Conservation (phyloP, 2,797 vertebrate genomes). For the Hydrophis major region DNA sequence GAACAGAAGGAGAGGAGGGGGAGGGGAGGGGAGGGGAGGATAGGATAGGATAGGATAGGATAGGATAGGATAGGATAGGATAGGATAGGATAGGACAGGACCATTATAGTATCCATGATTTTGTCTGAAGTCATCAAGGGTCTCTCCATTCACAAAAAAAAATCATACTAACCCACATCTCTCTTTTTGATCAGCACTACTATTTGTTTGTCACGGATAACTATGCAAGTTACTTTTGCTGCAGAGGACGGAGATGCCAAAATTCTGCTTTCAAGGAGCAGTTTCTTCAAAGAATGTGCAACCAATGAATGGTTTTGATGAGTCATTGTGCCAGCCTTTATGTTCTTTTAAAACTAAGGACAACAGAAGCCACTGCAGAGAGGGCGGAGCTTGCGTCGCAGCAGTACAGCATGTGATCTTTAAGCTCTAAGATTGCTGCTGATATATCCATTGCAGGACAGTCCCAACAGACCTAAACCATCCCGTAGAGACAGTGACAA, state of each 20-base stretch:
- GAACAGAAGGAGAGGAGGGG: no score
- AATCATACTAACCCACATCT: background rate
- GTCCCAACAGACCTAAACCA: no score
- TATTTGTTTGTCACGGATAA: background rate
- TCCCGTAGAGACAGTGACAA: no score
- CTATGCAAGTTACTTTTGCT: background rate
- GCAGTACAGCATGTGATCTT: no score
- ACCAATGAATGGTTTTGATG: background rate
- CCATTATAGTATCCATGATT: background rate
- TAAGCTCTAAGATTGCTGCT: no score
- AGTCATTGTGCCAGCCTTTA: background rate
- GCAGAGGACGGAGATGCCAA: background rate
- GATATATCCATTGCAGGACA: no score
- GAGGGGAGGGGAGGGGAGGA: no score
- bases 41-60: no score
- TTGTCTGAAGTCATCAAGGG: background rate
- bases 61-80: no score
- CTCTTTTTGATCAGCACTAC: background rate
- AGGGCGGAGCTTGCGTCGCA: no score
- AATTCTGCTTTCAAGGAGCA: background rate
- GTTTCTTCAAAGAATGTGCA: background rate
- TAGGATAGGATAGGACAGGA: no score
- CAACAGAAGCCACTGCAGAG: background rate
- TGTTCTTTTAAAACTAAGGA: background rate
- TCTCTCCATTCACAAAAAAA: background rate